Percentiles rank a stretch among this genome's conserved stretches.
Evolutionary conservation across 2,888 invertebrate genomes (phyloP).

Genomic region (Euphydryas editha): DNA sequence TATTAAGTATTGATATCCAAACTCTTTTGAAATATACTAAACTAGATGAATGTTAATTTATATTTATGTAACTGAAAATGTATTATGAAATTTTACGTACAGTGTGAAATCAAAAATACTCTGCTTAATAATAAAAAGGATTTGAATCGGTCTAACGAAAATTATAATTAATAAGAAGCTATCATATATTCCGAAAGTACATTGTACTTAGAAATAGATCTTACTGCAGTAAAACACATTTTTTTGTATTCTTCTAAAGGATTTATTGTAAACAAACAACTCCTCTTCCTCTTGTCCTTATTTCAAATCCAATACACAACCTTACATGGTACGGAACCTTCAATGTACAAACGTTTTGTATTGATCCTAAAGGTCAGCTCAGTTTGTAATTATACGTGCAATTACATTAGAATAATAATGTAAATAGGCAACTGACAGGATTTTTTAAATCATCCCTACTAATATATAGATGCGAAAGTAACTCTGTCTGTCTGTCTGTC

Average conservation of each 20-base stretch:
- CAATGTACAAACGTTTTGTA: constrained; percentile 4
- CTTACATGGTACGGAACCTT: constrained; percentile 10
- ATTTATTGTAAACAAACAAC: background rate
- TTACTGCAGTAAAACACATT: background rate
- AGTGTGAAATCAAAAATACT: no score
- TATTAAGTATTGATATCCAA: constrained; percentile 3
- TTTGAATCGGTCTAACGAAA: background rate
- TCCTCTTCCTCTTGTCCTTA: constrained; percentile 1
- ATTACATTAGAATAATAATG: background rate
- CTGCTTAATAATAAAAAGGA: no score
- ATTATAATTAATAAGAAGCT: background rate
- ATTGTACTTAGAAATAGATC: background rate
- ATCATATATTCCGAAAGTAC: no score
- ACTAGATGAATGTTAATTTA: background rate
- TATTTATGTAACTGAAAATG: background rate
- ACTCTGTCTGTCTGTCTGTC: no score
- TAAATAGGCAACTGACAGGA: background rate
- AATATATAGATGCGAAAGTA: no score
- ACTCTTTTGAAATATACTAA: background rate
- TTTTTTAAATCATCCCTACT: background rate
- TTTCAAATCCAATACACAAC: constrained; percentile 10
- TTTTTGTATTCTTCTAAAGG: background rate
- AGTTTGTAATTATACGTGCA: constrained; percentile 2
- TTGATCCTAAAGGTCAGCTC: constrained; percentile 11
- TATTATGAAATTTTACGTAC: background rate